A percentile compares a stretch with the other conserved stretches of the same genome.
Evolutionary conservation across 2,888 invertebrate species (phyloP).

Genomic region (Theodoxus fluviatilis): DNA sequence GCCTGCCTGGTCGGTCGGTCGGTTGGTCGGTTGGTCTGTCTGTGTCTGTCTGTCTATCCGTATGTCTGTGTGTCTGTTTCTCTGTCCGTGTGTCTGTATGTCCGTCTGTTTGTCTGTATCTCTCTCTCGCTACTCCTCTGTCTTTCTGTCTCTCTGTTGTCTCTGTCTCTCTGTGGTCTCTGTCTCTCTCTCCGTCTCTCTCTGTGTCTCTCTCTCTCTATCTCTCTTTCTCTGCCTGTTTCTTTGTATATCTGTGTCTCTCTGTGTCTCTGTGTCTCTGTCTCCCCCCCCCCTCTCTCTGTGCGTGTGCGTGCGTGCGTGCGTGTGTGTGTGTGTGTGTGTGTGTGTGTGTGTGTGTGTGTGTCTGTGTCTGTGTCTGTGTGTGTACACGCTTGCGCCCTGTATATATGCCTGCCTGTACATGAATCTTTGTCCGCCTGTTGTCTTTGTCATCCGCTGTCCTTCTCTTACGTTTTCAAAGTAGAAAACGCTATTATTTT

Average conservation of each 20-base stretch:
- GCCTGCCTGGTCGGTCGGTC: neutral
- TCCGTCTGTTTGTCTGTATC: neutral
- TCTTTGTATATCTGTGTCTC: neutral
- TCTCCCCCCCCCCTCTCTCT: neutral
- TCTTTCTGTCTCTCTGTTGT: too few relatives aligned
- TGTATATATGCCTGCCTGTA: neutral
- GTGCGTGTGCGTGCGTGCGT: slow-evolving; percentile 11
- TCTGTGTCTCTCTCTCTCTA: slow-evolving; percentile 19
- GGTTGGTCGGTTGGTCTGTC: neutral
- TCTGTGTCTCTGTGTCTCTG: neutral
- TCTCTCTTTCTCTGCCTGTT: neutral
- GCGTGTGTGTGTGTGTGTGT: slow-evolving; percentile 25
- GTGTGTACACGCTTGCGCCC: neutral
- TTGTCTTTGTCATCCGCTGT: neutral
- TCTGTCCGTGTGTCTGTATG: neutral
- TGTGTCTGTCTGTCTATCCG: slow-evolving; percentile 25
- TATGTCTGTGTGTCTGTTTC: neutral
- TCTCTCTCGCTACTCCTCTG: neutral
- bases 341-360: slow-evolving; percentile 28
- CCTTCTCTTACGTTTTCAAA: too few relatives aligned
- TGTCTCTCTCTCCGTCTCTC: neutral
- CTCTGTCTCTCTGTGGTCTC: slow-evolving; percentile 16
- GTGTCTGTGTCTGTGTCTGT: slow-evolving; percentile 12
- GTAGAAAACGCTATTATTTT: too few relatives aligned
- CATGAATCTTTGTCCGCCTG: neutral